Base-by-base conservation (phyloP, 2,113 vertebrate species). In the Amblyopsis rosae region DNA sequence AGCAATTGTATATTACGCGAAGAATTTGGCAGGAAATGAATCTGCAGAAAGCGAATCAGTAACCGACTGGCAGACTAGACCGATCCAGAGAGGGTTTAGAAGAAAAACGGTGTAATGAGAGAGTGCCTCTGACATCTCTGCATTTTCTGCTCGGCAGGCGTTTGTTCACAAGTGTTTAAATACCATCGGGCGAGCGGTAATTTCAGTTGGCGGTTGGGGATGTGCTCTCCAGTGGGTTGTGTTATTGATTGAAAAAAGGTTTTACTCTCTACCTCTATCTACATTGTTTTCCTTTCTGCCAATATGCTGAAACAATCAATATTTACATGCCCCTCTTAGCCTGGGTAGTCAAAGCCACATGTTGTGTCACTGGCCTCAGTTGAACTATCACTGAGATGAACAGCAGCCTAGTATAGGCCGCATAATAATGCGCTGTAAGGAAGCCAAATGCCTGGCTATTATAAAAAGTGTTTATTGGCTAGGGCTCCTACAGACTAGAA, bases 271-370 rank as follows among this genome's bases (percentile, higher is more conserved):
- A 15, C 57, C 46, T n/a, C 46, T 13, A 61, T 70, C 66, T 69
- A 72, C 79, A 73, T 79, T 78, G 78, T 83, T 86, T 86, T 64
- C 80, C 76, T 85, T 83, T 79, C 72, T 88, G 77, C 80, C 83
- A 80, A 86, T 83, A 76, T 72, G 81, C 68, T 73, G 76, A 82
- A 84, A 87, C 83, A 83, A 83, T 87, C 78, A 82, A 86, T 87
- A 87, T 91, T 89, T 86, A 82, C 83, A 85, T 78, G 70, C 62
- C 69, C 19, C 57, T 70, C 72, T 72, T 69, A 72, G 69, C 77
- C 5, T 6, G 73, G 69, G 73, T 80, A 89, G 76, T 88, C 69
- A 69, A 73, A 90, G 82, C 75, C 81, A 83, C 81, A 82, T 85
- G 80, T 81, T 71, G 68, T 82, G 67, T 80, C 49, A 9, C 26